Conservation (phyloP, 2,797 vertebrate species). For the Tiaroga cobitis region DNA sequence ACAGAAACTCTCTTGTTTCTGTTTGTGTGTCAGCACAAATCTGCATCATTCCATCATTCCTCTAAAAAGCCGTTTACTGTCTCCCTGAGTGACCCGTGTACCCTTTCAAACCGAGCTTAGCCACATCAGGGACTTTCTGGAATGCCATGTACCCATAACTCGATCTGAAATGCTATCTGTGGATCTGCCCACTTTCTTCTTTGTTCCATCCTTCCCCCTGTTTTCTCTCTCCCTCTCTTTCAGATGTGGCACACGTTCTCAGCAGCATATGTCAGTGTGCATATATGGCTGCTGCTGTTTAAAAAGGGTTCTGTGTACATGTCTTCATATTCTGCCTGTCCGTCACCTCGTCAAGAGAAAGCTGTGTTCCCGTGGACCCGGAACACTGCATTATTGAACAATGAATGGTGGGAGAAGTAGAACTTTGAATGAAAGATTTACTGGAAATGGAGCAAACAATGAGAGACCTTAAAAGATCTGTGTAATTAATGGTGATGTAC, state of each 20-base stretch:
- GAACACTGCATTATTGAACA: conserved; percentile 51
- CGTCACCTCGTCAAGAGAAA: conserved; percentile 42
- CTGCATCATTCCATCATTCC: conserved; percentile 42
- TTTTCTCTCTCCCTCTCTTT: conserved; percentile 13
- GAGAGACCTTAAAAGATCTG: not conserved
- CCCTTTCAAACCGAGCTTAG: conserved; percentile 32
- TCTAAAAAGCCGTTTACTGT: conserved; percentile 43
- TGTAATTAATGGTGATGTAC: conserved; percentile 29
- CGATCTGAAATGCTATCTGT: conserved; percentile 56
- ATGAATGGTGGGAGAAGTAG: conserved; percentile 15
- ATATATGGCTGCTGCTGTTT: conserved; percentile 40
- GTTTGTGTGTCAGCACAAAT: conserved; percentile 49
- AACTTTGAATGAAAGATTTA: conserved; percentile 29
- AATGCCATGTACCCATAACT: conserved; percentile 38
- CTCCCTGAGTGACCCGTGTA: conserved; percentile 29
- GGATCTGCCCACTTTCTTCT: conserved; percentile 53
- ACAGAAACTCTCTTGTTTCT: conserved; percentile 41
- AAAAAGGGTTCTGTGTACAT: conserved; percentile 23
- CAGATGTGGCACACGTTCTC: conserved; percentile 43
- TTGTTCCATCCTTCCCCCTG: conserved; percentile 20
- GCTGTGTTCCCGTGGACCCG: not conserved
- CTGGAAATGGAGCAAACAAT: conserved; percentile 8
- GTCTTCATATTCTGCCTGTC: conserved; percentile 47
- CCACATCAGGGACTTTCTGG: conserved; percentile 23
- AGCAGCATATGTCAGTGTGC: conserved; percentile 56